phyloP scores from a whole-genome alignment of 2,113 vertebrate genomes.

The Pluvialis apricaria region DNA sequence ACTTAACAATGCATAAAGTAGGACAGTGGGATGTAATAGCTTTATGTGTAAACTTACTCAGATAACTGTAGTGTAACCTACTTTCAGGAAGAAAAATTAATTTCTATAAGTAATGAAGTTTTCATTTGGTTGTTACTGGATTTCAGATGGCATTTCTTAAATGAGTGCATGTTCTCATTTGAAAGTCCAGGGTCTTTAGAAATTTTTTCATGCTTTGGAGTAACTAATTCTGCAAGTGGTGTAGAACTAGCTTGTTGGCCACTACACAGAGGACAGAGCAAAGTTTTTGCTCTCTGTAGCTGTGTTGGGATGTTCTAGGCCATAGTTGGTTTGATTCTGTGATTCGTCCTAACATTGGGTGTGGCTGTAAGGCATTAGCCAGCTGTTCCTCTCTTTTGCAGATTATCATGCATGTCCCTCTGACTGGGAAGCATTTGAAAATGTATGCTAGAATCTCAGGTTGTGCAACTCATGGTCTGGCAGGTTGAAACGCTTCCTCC shows the following conservation, averaged over 20 bases:
- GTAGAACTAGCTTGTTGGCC: not conserved
- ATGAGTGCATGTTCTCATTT: conserved; percentile 3
- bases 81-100: conserved; percentile 20
- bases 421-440: not conserved
- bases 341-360: not conserved
- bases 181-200: not conserved
- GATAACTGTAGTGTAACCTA: not conserved
- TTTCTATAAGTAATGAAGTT: not conserved
- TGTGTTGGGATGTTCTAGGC: not conserved
- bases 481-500: not conserved
- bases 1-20: not conserved
- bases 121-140: not conserved
- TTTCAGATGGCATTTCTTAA: conserved; percentile 13
- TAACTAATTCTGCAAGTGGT: not conserved
- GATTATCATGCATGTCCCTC: not conserved
- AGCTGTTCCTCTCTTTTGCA: not conserved
- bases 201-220: not conserved
- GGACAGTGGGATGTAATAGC: not conserved
- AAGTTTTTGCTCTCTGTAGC: not conserved
- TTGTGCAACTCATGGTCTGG: not conserved
- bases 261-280: not conserved
- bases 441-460: not conserved
- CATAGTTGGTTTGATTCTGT: not conserved
- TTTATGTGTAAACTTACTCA: not conserved
- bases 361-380: not conserved